Evolutionary conservation across 2,888 invertebrate species (phyloP), one percentile per base, ranked within the genome.

Genomic region (Heteropelma amictum): DNA sequence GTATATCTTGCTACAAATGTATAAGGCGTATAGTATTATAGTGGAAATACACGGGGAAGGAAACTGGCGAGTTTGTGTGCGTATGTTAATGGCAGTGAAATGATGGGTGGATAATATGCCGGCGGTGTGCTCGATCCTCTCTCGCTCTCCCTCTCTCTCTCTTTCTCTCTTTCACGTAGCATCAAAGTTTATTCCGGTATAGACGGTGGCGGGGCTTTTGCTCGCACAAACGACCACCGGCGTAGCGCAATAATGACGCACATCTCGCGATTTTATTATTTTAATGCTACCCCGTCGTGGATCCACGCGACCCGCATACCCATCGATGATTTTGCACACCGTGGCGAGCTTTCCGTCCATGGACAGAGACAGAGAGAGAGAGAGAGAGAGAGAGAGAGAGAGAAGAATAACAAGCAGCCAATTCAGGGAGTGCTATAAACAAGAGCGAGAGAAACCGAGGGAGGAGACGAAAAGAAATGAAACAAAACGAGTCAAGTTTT

Each of bases 241-340:
- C 81, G 85, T 84, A 76, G 85, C 77, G 82, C 84, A 85, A 86
- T 86, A 85, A 86, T 85, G 84, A 85, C 86, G 85, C 86, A 85
- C 85, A 83, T 85, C 85, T 84, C 81, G 82, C 83, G 82, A 84
- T 86, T 86, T 86, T 86, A 85, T 86, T 86, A 85, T 86, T 86
- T 85, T 86, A 85, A 86, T 86, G 82, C 80, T 77, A 77, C 81
- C 64, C 77, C 76, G 74, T 58, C 72, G 71, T 80, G 79, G 75
- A 73, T 80, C 85, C 86, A 86, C 86, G 83, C 84, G 85, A 84
- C 84, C 82, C 81, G 84, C 84, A 86, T 85, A 83, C 81, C 78
- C 81, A 82, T 84, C 77, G 72, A 63, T 45, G 74, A 71, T 72
- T 78, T 76, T 76, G 71, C 72, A 14, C 54, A 38, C 26, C 47